phyloP scores from a whole-genome alignment of 2,113 vertebrate species.

The Mus spicilegus region DNA sequence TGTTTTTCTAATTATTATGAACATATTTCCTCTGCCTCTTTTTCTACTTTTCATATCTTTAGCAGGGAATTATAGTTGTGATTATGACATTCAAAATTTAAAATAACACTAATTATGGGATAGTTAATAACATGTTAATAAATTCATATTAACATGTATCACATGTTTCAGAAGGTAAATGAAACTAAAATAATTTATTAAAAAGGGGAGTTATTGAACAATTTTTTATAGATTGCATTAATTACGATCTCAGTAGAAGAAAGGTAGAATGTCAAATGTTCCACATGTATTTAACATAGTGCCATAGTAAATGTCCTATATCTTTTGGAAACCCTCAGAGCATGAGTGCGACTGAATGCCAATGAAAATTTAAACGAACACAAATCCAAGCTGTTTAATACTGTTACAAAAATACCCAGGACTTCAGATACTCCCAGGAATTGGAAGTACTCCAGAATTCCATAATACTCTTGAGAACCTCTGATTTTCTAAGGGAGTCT shows the following conservation, averaged over 20 bases:
- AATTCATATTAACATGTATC: background rate
- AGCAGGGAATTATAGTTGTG: no score
- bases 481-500: background rate
- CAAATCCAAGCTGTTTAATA: background rate
- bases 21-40: background rate
- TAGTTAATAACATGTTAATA: background rate
- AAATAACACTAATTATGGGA: background rate
- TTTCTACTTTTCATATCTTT: background rate
- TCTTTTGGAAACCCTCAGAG: background rate
- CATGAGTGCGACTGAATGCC: background rate
- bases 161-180: background rate
- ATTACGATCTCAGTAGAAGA: background rate
- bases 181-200: background rate
- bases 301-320: background rate
- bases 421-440: background rate
- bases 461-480: background rate
- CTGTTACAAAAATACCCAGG: background rate
- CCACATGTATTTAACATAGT: background rate
- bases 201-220: background rate
- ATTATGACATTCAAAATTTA: background rate
- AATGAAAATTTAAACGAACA: background rate
- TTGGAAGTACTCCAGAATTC: background rate
- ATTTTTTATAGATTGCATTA: background rate
- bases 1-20: background rate
- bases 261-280: background rate